Conservation (phyloP, 2,113 vertebrate genomes). For the Corythornis madagascariensis region DNA sequence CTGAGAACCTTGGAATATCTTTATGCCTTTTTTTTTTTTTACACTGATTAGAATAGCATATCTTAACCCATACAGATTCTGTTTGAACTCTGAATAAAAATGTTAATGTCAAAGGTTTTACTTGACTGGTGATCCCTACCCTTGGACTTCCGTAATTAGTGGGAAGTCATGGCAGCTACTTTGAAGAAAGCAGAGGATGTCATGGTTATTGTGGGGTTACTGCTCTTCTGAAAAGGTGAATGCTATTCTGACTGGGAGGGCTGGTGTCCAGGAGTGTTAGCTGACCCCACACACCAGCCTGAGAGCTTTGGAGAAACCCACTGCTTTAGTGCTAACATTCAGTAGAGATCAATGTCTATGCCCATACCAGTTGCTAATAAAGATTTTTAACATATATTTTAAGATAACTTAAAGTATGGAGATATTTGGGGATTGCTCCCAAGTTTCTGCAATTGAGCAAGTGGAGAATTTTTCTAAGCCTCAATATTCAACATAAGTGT, state of each 20-base stretch:
- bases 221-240: not conserved
- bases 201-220: not conserved
- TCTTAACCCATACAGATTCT: not conserved
- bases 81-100: not conserved
- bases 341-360: not conserved
- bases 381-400: not conserved
- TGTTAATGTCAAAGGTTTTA: not conserved
- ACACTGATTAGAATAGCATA: not conserved
- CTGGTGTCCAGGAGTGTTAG: not conserved
- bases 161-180: not conserved
- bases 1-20: not conserved
- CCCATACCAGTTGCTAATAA: not conserved
- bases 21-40: not conserved
- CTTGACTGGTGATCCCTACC: not conserved
- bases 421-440: not conserved
- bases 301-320: not conserved
- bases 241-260: not conserved
- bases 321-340: not conserved
- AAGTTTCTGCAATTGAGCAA: not conserved
- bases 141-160: not conserved
- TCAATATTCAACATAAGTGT: not conserved
- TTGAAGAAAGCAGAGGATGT: not conserved
- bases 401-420: not conserved
- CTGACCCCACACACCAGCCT: rapidly evolving
- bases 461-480: not conserved